These are phyloP conservation scores for Nemopilema nomurai DNA, from an alignment of 30 jellyfish, hydroid and myxozoan species.

Conservation along the genomic window DNA sequence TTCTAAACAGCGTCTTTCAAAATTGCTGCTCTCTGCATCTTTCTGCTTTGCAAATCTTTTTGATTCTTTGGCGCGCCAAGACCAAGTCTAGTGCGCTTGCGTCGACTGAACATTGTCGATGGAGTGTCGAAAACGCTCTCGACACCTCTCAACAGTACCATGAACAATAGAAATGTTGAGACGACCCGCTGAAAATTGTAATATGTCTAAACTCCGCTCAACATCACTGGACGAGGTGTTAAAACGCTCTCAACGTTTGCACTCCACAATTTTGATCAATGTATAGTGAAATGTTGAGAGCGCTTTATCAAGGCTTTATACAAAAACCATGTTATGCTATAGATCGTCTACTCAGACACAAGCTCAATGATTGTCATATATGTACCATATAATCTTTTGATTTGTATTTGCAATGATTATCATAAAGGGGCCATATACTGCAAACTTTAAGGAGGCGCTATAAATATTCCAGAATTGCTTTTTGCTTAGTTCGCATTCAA, in stretches of 20 bases:
- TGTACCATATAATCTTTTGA: no score
- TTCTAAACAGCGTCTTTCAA: no score
- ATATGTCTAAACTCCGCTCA: neutral
- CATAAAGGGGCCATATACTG: no score
- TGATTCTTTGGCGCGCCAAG: neutral
- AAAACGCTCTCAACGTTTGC: neutral
- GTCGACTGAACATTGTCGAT: neutral
- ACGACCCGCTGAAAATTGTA: neutral
- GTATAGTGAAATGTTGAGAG: slow-evolving; percentile 1
- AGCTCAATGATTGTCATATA: no score
- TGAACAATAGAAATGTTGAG: neutral
- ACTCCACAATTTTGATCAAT: neutral
- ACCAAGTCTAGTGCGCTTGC: neutral
- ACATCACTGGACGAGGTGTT: neutral
- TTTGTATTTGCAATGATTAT: no score
- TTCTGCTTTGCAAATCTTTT: neutral
- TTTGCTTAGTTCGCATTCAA: no score
- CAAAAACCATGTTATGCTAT: no score
- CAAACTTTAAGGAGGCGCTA: no score
- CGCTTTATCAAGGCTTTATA: neutral
- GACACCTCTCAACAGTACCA: neutral
- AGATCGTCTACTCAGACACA: no score
- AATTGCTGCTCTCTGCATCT: neutral
- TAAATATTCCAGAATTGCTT: no score
- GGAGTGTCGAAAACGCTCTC: neutral